Evolutionary conservation across 2,888 invertebrate genomes (phyloP).

Genomic region (Chrysolina americana): DNA sequence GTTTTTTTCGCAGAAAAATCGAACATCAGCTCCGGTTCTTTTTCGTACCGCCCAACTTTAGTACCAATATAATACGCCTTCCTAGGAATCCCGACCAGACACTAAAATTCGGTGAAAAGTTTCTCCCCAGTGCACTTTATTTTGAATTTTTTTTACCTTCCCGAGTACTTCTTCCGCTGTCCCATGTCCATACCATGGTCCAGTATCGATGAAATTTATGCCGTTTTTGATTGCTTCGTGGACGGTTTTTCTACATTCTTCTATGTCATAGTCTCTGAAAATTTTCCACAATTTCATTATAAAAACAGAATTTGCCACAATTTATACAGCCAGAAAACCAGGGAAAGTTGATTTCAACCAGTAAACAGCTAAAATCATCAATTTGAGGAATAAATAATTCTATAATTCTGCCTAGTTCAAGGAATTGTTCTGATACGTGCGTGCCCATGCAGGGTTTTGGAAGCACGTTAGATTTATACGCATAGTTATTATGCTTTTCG

Average conservation of each 20-base stretch:
- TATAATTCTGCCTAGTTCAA: too few relatives aligned
- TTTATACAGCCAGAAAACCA: too few relatives aligned
- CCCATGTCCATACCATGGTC: constrained; percentile 94
- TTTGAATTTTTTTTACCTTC: constrained; percentile 71
- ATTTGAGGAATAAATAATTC: too few relatives aligned
- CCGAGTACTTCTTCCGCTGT: constrained; percentile 87
- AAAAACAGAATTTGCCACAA: neutral
- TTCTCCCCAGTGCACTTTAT: neutral
- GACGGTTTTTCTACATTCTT: constrained; percentile 79
- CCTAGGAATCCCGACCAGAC: constrained; percentile 84
- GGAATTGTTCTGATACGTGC: too few relatives aligned
- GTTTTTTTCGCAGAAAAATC: constrained; percentile 88
- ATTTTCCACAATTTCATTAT: constrained; percentile 1
- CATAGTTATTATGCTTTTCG: too few relatives aligned
- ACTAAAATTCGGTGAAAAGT: constrained; percentile 69
- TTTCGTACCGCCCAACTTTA: constrained; percentile 90
- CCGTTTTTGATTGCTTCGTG: constrained; percentile 82
- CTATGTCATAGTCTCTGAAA: constrained; percentile 76
- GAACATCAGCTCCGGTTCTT: constrained; percentile 81
- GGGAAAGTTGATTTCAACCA: too few relatives aligned
- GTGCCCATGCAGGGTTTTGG: too few relatives aligned
- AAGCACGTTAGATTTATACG: too few relatives aligned
- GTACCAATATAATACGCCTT: constrained; percentile 90
- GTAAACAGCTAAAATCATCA: too few relatives aligned
- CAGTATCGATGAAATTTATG: constrained; percentile 93